These are phyloP conservation scores for Alaudala cheleensis DNA, from an alignment of 2,113 vertebrate genomes.

Conservation along the genomic window DNA sequence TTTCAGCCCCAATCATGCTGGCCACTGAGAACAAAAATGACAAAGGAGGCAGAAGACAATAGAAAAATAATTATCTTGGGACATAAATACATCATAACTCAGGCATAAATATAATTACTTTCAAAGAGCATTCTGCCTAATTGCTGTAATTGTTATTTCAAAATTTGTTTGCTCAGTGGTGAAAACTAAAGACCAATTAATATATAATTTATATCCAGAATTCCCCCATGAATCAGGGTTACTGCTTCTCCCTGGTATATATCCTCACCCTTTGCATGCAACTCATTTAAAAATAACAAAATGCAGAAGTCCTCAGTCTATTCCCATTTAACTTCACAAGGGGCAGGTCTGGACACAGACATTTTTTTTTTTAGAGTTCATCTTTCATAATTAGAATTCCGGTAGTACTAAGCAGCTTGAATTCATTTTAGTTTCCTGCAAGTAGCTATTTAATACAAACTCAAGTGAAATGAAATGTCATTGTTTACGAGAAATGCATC, in stretches of 20 bases:
- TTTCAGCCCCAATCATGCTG: not conserved
- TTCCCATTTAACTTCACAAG: not conserved
- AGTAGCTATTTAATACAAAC: not conserved
- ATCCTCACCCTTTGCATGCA: not conserved
- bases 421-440: conserved; percentile 21
- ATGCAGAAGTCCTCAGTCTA: not conserved
- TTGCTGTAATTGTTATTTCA: not conserved
- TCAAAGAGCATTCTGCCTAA: not conserved
- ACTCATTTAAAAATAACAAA: not conserved
- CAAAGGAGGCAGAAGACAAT: not conserved
- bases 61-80: not conserved
- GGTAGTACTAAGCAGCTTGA: not conserved
- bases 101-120: not conserved
- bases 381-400: not conserved
- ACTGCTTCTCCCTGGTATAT: not conserved
- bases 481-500: not conserved
- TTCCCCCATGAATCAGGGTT: not conserved
- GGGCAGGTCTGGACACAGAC: not conserved
- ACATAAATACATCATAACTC: not conserved
- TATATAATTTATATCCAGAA: not conserved
- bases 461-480: not conserved
- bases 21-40: not conserved
- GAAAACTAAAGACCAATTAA: not conserved
- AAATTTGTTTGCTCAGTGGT: not conserved
- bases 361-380: not conserved